Evolutionary conservation across 35 echinoderm and acorn worm species (phyloP).

Genomic region (Hemicentrotus pulcherrimus): DNA sequence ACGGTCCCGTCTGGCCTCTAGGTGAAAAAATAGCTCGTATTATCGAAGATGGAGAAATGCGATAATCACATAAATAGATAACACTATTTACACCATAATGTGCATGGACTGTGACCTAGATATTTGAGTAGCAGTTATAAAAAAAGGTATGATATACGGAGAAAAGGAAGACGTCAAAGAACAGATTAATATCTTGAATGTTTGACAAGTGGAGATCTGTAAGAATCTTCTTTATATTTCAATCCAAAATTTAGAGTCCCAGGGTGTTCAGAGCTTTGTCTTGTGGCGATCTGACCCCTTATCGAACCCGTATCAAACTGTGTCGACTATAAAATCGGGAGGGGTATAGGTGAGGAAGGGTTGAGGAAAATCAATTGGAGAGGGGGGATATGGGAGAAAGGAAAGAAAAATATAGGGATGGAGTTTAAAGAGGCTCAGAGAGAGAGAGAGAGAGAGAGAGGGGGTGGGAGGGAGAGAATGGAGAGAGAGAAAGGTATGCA

Average conservation of each 20-base stretch:
- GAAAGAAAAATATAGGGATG: not conserved
- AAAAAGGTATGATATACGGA: not conserved
- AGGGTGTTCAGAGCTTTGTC: not conserved
- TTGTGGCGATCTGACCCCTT: not conserved
- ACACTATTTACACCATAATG: too few relatives aligned
- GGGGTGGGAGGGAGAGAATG: not conserved
- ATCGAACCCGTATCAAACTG: conserved; percentile 1
- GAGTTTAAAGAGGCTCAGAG: not conserved
- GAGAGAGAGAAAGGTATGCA: not conserved
- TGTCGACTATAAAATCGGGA: not conserved
- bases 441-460: not conserved
- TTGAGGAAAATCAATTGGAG: not conserved
- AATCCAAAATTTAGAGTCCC: not conserved
- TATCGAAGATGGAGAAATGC: too few relatives aligned
- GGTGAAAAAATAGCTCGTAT: too few relatives aligned
- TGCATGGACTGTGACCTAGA: not conserved
- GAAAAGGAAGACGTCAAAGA: not conserved
- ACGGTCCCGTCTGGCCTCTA: too few relatives aligned
- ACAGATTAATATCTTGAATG: not conserved
- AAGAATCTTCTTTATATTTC: not conserved
- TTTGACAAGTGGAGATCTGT: conserved; percentile 10
- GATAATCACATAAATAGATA: too few relatives aligned
- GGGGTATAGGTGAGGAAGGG: not conserved
- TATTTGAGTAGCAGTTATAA: not conserved
- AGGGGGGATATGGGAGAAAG: not conserved